These are phyloP conservation scores for Lacanobia wlatinum DNA, from an alignment of 2,888 invertebrate species.

Conservation along the genomic window DNA sequence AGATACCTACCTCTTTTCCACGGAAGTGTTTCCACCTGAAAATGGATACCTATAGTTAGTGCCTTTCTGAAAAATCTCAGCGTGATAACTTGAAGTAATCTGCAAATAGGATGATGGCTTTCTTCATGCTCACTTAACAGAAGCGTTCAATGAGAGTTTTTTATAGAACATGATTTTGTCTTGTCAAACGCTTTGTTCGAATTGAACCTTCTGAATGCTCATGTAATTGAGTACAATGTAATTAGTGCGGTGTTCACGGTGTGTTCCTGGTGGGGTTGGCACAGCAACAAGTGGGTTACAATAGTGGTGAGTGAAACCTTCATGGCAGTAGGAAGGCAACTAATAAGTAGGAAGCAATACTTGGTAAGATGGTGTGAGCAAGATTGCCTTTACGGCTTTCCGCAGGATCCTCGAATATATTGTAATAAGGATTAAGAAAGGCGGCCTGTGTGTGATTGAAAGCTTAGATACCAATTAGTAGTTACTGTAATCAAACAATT, in stretches of 20 bases:
- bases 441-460: background rate
- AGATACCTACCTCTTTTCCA: background rate
- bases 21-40: background rate
- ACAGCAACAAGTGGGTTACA: constrained; percentile 14
- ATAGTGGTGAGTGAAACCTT: background rate
- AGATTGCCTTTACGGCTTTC: background rate
- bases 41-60: background rate
- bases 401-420: background rate
- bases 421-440: background rate
- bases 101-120: no score
- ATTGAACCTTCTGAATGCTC: constrained; percentile 1
- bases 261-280: background rate
- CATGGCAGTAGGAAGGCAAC: background rate
- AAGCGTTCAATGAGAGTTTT: no score
- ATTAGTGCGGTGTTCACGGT: constrained; percentile 26
- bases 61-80: background rate
- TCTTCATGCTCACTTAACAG: no score
- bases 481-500: background rate
- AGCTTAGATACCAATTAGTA: background rate
- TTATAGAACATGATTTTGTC: no score
- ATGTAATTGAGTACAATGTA: background rate
- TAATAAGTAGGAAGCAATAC: background rate
- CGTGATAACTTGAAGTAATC: no score
- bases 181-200: background rate
- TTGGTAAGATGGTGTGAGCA: background rate